These are phyloP conservation scores for Anarrhichthys ocellatus DNA, from an alignment of 2,113 vertebrate species.

Conservation along the genomic window DNA sequence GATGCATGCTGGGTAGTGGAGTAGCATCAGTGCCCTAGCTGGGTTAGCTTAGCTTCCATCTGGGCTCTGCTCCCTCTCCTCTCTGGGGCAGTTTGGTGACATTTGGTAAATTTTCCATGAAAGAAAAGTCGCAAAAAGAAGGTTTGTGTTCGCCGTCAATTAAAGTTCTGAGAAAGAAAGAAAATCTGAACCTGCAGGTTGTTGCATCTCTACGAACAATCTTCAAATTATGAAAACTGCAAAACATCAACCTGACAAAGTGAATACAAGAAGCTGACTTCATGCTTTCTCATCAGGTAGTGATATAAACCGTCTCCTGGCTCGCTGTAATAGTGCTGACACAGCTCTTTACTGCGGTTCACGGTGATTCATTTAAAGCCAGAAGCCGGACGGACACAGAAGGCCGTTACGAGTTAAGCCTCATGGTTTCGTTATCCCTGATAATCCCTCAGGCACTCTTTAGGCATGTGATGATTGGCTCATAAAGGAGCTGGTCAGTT, in stretches of 20 bases:
- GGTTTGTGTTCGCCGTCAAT: not conserved
- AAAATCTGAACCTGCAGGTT: not conserved
- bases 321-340: slow-evolving; percentile 42
- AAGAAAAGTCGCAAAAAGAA: not conserved
- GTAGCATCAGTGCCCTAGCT: too few relatives aligned
- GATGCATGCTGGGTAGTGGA: too few relatives aligned
- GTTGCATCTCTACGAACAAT: too few relatives aligned
- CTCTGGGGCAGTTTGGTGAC: too few relatives aligned
- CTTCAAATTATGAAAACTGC: not conserved
- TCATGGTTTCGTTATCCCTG: slow-evolving; percentile 58
- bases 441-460: slow-evolving; percentile 71
- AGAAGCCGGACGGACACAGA: slow-evolving; percentile 33
- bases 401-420: slow-evolving; percentile 47
- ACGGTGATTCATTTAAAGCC: slow-evolving; percentile 61
- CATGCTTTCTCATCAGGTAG: slow-evolving; percentile 16
- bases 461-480: slow-evolving; percentile 76
- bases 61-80: too few relatives aligned
- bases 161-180: not conserved
- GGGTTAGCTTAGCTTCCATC: too few relatives aligned
- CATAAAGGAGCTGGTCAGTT: slow-evolving; percentile 64
- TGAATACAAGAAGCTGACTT: slow-evolving; percentile 17
- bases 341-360: slow-evolving; percentile 29
- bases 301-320: not conserved
- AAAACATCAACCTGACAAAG: slow-evolving; percentile 14
- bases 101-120: not conserved